Base-by-base conservation (phyloP, 2,797 vertebrate species). In the Halcyon leucocephala region DNA sequence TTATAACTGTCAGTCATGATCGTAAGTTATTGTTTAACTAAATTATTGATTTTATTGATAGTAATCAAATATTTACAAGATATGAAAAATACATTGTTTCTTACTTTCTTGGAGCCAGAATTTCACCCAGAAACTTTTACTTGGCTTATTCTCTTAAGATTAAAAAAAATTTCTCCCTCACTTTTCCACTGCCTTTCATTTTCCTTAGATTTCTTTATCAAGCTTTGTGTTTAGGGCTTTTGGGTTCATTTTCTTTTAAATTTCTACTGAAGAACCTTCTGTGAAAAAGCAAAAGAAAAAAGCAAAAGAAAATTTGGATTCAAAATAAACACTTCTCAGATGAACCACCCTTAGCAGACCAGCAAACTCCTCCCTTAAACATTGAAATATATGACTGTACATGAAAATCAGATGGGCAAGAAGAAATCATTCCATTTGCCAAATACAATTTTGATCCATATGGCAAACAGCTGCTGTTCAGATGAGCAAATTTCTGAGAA, bases 381-480 rank as follows among this genome's bases (percentile, higher is more conserved):
- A 58, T 87, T 93, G 62, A 81, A 28, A 89, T 91, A 71, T 70
- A 87, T 57, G 74, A 74, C 74, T 93, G 42, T 84, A 92, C 82
- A 90, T 89, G 95, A 92, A 95, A 97, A 94, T 96, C 90, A 95
- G 89, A 96, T 96, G 81, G 92, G 80, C 83, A 93, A 33, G 49
- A 86, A 92, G 70, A 95, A 92, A 39, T 70, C 2, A 80, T 77
- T 88, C 71, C 39, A 8, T 90, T 95, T 95, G 81, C 95, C 93
- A 96, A 94, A 62, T 22, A 26, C 44, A 83, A 64, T 84, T 95
- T 78, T 87, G 74, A 92, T 80, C 81, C 96, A 93, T 96, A 93
- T 95, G 95, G 95, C 71, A 96, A 95, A 78, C 93, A 97, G 87
- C 89, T 97, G 96, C 78, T 93, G 65, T 71, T 97, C 81, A 93